Conservation (phyloP, 2,797 vertebrate species). For the Alca torda region DNA sequence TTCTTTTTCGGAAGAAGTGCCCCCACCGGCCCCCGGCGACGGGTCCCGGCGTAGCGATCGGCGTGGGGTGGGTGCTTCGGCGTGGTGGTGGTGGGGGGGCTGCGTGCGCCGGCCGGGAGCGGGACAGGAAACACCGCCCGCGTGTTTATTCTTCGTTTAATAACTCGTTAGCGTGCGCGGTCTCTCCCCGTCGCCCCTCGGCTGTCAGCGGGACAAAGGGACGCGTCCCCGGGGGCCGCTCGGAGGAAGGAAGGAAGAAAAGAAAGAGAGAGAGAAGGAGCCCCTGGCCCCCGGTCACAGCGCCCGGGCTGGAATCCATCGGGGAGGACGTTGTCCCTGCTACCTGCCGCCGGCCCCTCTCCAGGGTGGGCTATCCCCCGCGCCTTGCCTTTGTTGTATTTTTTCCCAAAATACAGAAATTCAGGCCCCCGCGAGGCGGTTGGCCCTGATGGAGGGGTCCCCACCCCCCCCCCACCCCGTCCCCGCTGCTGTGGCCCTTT, state of each 20-base stretch:
- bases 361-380: background rate
- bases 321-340: background rate
- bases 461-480: fast-evolving
- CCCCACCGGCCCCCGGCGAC: background rate
- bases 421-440: background rate
- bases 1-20: background rate
- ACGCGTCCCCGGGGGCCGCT: background rate
- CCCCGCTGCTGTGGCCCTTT: background rate
- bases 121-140: background rate
- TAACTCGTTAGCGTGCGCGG: background rate
- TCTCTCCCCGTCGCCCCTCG: background rate
- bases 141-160: constrained; percentile 1
- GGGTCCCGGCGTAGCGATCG: background rate
- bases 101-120: background rate
- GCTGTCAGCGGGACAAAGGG: constrained; percentile 36
- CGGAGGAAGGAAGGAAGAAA: constrained; percentile 11
- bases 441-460: background rate
- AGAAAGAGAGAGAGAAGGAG: background rate
- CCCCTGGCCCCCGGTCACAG: fast-evolving
- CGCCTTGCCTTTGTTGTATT: background rate
- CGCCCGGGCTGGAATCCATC: background rate
- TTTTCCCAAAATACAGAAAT: background rate
- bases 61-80: background rate
- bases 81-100: background rate
- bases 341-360: background rate